These are phyloP conservation scores for Cephus pulcher DNA, from an alignment of 2,888 invertebrate species.

Conservation along the genomic window DNA sequence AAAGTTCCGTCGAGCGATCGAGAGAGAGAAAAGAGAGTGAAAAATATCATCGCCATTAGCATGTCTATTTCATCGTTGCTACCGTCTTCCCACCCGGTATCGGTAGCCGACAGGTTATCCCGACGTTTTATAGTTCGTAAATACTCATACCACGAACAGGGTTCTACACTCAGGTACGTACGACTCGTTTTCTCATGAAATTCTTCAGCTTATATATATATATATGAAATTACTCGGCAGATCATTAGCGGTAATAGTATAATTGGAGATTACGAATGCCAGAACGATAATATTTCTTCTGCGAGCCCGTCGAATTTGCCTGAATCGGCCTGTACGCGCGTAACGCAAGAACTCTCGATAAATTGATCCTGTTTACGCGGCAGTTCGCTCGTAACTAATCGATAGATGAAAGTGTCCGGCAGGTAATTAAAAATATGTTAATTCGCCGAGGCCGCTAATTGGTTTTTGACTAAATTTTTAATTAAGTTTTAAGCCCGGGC, in stretches of 20 bases:
- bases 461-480: conserved; percentile 60
- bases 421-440: conserved; percentile 64
- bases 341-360: not conserved
- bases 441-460: conserved; percentile 58
- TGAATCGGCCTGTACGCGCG: not conserved
- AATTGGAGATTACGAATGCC: not conserved
- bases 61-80: not conserved
- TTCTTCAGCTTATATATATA: not conserved
- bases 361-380: not conserved
- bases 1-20: conserved; percentile 1
- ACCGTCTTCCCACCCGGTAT: not conserved
- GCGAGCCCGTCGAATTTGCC: not conserved
- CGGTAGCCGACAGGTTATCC: not conserved
- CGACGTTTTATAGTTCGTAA: not conserved
- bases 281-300: not conserved
- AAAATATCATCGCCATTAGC: not conserved
- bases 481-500: conserved; percentile 56
- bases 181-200: not conserved
- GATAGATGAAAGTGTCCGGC: conserved; percentile 32
- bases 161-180: not conserved
- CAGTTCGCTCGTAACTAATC: conserved; percentile 1
- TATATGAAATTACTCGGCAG: not conserved
- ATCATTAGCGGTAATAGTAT: not conserved
- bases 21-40: not conserved
- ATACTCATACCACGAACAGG: not conserved